A percentile compares a stretch with the other conserved stretches of the same genome.
Evolutionary conservation across 2,113 vertebrate genomes (phyloP).

Genomic region (Ptychochromis oligacanthus): DNA sequence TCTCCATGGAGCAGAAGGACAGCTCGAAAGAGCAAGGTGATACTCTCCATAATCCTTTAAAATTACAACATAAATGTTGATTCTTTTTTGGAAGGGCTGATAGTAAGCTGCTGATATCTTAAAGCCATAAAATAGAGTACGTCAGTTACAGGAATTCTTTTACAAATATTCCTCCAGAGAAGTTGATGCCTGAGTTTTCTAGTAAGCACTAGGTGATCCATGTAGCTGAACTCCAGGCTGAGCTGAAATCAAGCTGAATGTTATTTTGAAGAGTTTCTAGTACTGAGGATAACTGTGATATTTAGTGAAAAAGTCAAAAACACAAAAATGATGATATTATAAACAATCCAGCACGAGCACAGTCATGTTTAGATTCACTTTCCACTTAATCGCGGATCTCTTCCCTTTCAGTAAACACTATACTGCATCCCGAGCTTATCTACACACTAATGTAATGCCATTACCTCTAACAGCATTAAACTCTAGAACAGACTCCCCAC

Average conservation of each 20-base stretch:
- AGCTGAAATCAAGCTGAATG: not conserved
- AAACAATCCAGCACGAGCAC: not conserved
- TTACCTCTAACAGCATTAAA: not conserved
- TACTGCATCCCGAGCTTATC: not conserved
- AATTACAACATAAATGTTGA: not conserved
- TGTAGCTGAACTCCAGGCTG: not conserved
- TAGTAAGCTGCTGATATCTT: not conserved
- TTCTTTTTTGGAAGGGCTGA: not conserved
- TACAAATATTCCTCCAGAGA: not conserved
- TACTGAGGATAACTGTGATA: not conserved
- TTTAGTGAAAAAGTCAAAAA: not conserved
- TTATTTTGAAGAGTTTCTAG: not conserved
- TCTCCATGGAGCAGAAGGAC: slow-evolving; percentile 98
- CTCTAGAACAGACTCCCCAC: not conserved
- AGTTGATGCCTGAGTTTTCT: not conserved
- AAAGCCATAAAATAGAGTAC: not conserved
- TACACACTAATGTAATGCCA: not conserved
- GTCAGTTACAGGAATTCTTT: not conserved
- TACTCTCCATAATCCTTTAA: not conserved
- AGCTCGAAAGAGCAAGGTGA: slow-evolving; percentile 91
- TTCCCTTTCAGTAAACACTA: not conserved
- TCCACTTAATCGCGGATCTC: not conserved
- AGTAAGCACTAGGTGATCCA: not conserved
- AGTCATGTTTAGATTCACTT: not conserved
- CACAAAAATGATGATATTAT: rapidly evolving